A percentile compares a stretch with the other conserved stretches of the same genome.
Conservation (phyloP, 2,888 invertebrate species). For the Glaucopsyche alexis region DNA sequence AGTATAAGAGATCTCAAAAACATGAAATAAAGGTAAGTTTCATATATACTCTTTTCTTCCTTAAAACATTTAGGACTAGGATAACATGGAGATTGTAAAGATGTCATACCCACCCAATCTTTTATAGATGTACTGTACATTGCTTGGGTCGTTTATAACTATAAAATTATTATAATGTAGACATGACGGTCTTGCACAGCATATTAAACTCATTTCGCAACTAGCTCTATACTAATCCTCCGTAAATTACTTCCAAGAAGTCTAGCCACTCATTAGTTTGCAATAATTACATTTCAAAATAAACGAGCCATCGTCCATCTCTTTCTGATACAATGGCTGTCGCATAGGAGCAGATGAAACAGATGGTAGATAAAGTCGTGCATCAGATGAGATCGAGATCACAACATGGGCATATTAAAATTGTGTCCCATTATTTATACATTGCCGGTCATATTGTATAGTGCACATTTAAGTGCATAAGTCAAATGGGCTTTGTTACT, state of each 20-base stretch:
- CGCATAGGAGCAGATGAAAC: slow-evolving; percentile 4
- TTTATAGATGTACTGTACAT: too few relatives aligned
- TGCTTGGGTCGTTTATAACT: background rate
- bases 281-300: slow-evolving; percentile 63
- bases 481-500: background rate
- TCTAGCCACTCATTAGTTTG: slow-evolving; percentile 53
- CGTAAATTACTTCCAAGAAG: slow-evolving; percentile 58
- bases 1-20: background rate
- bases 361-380: slow-evolving; percentile 27
- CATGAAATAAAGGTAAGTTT: slow-evolving; percentile 27
- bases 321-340: slow-evolving; percentile 45
- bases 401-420: slow-evolving; percentile 60
- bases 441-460: slow-evolving; percentile 13
- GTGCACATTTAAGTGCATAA: slow-evolving; percentile 6
- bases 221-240: slow-evolving; percentile 42
- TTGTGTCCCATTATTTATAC: slow-evolving; percentile 63
- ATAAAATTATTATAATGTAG: slow-evolving; percentile 18
- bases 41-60: background rate
- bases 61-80: too few relatives aligned
- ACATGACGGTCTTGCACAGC: background rate
- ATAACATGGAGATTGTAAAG: too few relatives aligned
- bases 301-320: slow-evolving; percentile 51
- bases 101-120: too few relatives aligned
- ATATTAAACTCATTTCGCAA: slow-evolving; percentile 45
- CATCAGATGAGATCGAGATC: slow-evolving; percentile 68